phyloP scores from a whole-genome alignment of 2,797 vertebrate species.

The Pangasius macronema region DNA sequence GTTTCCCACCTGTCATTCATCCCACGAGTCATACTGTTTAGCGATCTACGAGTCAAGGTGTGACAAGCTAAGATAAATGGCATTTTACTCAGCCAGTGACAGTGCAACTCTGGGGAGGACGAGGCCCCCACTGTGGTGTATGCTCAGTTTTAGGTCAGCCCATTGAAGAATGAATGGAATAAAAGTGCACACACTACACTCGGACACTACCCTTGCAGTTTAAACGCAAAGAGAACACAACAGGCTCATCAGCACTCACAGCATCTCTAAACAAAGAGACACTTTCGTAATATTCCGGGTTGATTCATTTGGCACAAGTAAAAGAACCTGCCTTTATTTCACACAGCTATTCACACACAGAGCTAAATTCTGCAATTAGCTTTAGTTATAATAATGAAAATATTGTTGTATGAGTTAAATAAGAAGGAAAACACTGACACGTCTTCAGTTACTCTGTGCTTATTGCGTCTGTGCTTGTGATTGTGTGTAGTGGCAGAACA shows the following conservation, averaged over 20 bases:
- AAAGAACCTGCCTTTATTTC: not conserved
- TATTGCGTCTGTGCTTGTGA: constrained; percentile 5
- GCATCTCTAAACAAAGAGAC: not conserved
- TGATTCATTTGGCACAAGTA: not conserved
- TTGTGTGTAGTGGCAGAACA: constrained; percentile 7
- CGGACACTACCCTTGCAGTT: not conserved
- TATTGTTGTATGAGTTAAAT: not conserved
- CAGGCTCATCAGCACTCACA: not conserved
- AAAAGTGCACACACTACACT: not conserved
- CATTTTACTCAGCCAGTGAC: constrained; percentile 6
- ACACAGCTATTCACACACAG: too few species aligned
- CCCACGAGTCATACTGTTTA: constrained; percentile 2
- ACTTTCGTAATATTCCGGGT: too few species aligned
- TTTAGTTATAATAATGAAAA: constrained; percentile 1
- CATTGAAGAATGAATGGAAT: not conserved
- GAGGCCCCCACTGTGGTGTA: constrained; percentile 7
- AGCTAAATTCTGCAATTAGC: not conserved
- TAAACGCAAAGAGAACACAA: constrained; percentile 1
- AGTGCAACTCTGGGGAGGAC: constrained; percentile 3
- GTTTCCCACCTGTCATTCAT: constrained; percentile 4
- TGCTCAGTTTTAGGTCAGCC: not conserved
- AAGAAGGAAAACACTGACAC: not conserved
- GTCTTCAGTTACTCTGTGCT: not conserved
- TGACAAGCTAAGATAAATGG: constrained; percentile 40
- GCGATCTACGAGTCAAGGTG: constrained; percentile 4